phyloP scores from a whole-genome alignment of 2,113 vertebrate genomes.

The Madoqua kirkii region DNA sequence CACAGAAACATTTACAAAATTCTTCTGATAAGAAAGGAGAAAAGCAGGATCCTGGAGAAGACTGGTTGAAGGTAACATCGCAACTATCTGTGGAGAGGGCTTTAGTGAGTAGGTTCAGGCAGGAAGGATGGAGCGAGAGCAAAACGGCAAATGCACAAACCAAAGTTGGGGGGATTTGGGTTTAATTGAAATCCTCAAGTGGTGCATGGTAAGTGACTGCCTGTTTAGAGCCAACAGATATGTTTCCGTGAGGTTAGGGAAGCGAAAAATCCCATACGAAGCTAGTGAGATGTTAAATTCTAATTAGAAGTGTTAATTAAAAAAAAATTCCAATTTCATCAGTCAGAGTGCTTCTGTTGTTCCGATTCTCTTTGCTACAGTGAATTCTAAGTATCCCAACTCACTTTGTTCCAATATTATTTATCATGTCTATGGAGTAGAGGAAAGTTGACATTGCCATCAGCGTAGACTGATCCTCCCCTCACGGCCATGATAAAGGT shows the following conservation, averaged over 20 bases:
- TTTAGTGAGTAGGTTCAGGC: conserved; percentile 61
- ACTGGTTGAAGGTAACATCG: not conserved
- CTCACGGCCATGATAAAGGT: conserved; percentile 47
- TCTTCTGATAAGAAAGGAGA: not conserved
- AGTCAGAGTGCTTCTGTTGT: conserved; percentile 85
- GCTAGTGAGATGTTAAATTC: conserved; percentile 89
- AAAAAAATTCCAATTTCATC: conserved; percentile 88
- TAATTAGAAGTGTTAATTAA: conserved; percentile 91
- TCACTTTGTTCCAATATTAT: conserved; percentile 81
- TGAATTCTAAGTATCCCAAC: conserved; percentile 84
- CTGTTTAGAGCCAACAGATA: conserved; percentile 88
- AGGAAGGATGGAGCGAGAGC: conserved; percentile 58
- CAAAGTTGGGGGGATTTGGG: conserved; percentile 81
- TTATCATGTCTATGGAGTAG: conserved; percentile 74
- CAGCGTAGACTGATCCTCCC: conserved; percentile 50
- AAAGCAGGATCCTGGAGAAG: not conserved
- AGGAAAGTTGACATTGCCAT: conserved; percentile 64
- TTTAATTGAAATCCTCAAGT: conserved; percentile 89
- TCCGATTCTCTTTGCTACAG: conserved; percentile 84
- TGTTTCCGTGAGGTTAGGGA: conserved; percentile 87
- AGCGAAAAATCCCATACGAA: conserved; percentile 88
- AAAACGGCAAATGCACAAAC: conserved; percentile 79
- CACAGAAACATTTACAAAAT: not conserved
- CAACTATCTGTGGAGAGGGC: conserved; percentile 35
- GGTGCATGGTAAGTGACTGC: conserved; percentile 85